Percentiles rank a stretch among this genome's conserved stretches.
Conservation (phyloP, 2,797 vertebrate genomes). For the Lagothrix lagotricha region DNA sequence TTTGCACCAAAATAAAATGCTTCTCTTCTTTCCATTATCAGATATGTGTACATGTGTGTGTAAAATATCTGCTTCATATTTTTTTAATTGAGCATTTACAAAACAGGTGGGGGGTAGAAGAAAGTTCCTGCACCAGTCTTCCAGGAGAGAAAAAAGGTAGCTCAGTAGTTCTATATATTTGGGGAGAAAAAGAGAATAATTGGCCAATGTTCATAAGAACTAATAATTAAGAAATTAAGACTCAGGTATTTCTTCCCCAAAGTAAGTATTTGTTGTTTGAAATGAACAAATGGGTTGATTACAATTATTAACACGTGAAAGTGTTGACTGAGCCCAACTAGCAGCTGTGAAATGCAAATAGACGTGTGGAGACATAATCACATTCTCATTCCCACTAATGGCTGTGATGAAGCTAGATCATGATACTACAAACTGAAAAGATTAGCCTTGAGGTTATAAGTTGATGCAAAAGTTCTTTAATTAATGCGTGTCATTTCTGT, state of each 20-base stretch:
- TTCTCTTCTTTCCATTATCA: background rate
- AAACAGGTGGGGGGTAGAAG: background rate
- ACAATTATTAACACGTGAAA: background rate
- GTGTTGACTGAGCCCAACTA: conserved; percentile 50
- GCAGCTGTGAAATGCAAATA: conserved; percentile 46
- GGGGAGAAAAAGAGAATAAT: conserved; percentile 33
- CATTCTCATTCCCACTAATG: background rate
- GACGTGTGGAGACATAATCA: background rate
- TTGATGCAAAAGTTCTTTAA: conserved; percentile 42
- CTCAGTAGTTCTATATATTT: conserved; percentile 12
- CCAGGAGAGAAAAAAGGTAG: background rate
- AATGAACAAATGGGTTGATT: conserved; percentile 64
- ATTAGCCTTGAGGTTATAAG: conserved; percentile 10
- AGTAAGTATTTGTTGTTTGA: conserved; percentile 55
- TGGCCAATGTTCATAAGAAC: conserved; percentile 30
- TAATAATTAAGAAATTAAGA: conserved; percentile 59
- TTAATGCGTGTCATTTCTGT: conserved; percentile 31
- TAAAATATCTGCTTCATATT: background rate
- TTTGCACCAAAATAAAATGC: background rate
- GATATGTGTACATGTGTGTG: background rate
- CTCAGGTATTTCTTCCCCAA: conserved; percentile 49
- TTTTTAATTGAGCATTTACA: conserved; percentile 39
- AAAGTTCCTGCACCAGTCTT: background rate
- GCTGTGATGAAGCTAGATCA: background rate
- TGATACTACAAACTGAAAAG: background rate